Conservation (phyloP, 2,797 vertebrate species). For the Pipistrellus nathusii region DNA sequence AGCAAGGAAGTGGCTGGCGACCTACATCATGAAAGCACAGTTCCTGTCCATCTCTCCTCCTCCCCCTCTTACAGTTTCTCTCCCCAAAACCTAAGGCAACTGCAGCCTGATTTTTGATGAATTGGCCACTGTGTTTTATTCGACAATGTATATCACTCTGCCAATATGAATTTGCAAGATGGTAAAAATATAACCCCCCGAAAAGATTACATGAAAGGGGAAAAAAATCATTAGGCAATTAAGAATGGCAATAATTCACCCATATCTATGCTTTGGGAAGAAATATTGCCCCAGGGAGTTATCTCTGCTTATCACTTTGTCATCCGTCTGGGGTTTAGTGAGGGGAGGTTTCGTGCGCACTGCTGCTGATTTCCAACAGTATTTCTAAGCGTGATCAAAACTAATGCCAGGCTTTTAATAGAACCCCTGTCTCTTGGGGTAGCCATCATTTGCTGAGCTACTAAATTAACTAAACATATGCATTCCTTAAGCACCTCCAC, state of each 20-base stretch:
- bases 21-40: not conserved
- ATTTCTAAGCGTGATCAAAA: constrained; percentile 72
- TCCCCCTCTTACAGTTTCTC: constrained; percentile 49
- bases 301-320: constrained; percentile 82
- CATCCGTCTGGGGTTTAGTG: constrained; percentile 80
- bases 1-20: not conserved
- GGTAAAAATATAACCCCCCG: constrained; percentile 85
- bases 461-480: constrained; percentile 70
- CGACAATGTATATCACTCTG: constrained; percentile 89
- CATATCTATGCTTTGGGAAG: constrained; percentile 85
- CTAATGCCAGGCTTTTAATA: constrained; percentile 72
- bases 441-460: constrained; percentile 46
- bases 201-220: constrained; percentile 80
- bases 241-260: constrained; percentile 88
- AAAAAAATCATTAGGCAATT: constrained; percentile 88
- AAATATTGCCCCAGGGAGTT: constrained; percentile 87
- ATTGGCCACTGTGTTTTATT: constrained; percentile 85
- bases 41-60: not conserved
- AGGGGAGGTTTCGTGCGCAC: constrained; percentile 49
- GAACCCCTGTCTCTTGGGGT: constrained; percentile 65
- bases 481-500: constrained; percentile 42
- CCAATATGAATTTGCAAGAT: constrained; percentile 90
- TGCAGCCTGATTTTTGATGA: constrained; percentile 86
- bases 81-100: constrained; percentile 77
- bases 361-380: constrained; percentile 78